These are phyloP conservation scores for Chymomyza fuscimana DNA, from an alignment of 2,888 invertebrate genomes.

Conservation along the genomic window DNA sequence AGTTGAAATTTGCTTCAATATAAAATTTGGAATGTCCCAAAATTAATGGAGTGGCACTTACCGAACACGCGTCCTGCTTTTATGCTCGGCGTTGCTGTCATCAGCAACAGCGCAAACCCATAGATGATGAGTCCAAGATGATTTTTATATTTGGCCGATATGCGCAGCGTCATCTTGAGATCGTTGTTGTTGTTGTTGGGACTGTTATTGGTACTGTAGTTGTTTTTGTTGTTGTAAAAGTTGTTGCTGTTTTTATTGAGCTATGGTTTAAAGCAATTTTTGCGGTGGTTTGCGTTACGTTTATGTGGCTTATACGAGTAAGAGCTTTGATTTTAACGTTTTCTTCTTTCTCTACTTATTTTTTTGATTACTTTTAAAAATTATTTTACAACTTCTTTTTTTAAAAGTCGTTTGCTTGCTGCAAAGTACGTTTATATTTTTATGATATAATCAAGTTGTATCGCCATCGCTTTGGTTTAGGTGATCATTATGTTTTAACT, in stretches of 20 bases:
- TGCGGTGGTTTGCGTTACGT: constrained; percentile 65
- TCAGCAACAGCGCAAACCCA: constrained; percentile 76
- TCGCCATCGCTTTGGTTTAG: constrained; percentile 30
- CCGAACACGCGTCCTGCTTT: constrained; percentile 79
- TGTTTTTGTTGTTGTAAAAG: constrained; percentile 17
- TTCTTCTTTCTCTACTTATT: constrained; percentile 20
- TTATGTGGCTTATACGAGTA: constrained; percentile 25
- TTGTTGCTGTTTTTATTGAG: constrained; percentile 25
- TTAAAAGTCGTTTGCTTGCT: constrained; percentile 28
- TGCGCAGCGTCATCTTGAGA: constrained; percentile 77
- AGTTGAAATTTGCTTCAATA: not conserved
- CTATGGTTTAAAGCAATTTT: constrained; percentile 54
- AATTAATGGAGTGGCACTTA: constrained; percentile 59
- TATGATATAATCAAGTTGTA: constrained; percentile 16
- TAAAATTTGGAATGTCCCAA: not conserved
- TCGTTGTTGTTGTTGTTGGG: constrained; percentile 18
- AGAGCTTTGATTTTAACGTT: constrained; percentile 6
- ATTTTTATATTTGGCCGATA: constrained; percentile 78
- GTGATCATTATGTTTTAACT: constrained; percentile 54
- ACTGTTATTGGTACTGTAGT: constrained; percentile 35
- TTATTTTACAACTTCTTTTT: constrained; percentile 47
- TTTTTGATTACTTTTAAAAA: constrained; percentile 32
- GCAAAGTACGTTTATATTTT: constrained; percentile 32
- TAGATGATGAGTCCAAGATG: constrained; percentile 79
- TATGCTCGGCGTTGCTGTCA: constrained; percentile 65